Conservation (phyloP, 2,797 vertebrate genomes). For the Eurystomus glaucurus region DNA sequence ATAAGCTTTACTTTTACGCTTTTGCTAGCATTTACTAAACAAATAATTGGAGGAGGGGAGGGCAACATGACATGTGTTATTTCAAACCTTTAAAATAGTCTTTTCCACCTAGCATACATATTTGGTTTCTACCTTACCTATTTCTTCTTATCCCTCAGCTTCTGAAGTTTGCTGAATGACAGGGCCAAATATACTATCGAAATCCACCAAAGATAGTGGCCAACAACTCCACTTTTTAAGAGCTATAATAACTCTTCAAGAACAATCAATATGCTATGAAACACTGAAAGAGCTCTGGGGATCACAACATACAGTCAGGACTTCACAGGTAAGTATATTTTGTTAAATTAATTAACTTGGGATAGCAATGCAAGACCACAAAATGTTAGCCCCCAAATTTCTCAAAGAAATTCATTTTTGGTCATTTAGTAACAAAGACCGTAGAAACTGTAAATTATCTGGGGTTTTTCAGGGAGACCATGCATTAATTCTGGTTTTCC, state of each 20-base stretch:
- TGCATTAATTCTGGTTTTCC: slow-evolving; percentile 18
- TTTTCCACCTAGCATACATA: not conserved
- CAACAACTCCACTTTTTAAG: slow-evolving; percentile 76
- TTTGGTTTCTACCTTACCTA: not conserved
- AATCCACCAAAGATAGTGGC: slow-evolving; percentile 78
- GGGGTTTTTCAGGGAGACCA: not conserved
- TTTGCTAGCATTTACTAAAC: not conserved
- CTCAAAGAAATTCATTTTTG: not conserved
- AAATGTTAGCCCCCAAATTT: not conserved
- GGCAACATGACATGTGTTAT: rapidly evolving
- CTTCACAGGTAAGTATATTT: slow-evolving; percentile 83
- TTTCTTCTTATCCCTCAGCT: slow-evolving; percentile 71
- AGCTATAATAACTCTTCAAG: slow-evolving; percentile 70
- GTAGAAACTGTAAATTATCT: not conserved
- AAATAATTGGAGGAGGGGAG: not conserved
- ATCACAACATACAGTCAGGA: slow-evolving; percentile 83
- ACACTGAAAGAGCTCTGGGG: slow-evolving; percentile 83
- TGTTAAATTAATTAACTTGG: not conserved
- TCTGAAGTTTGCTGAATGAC: slow-evolving; percentile 75
- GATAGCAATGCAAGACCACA: not conserved
- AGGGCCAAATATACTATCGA: slow-evolving; percentile 80
- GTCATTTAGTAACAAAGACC: not conserved
- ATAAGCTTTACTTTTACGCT: not conserved
- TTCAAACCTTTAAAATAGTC: not conserved
- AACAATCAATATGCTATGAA: slow-evolving; percentile 84